These are phyloP conservation scores for Acleris sparsana DNA, from an alignment of 2,888 invertebrate species.

Conservation along the genomic window DNA sequence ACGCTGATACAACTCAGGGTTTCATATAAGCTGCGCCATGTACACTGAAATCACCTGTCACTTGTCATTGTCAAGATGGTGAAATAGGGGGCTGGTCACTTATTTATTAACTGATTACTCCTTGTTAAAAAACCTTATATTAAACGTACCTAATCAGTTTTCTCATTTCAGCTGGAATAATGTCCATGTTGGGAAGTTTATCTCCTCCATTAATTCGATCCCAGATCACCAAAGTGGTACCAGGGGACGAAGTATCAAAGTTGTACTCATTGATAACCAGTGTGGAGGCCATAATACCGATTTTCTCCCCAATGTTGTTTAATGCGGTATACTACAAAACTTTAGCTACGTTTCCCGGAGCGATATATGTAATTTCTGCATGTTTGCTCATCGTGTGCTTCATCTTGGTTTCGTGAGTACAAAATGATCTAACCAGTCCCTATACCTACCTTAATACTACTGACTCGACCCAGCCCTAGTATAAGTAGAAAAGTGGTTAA, in stretches of 20 bases:
- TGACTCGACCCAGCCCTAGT: too few species aligned
- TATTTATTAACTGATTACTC: too few species aligned
- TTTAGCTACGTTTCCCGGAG: slow-evolving; percentile 34
- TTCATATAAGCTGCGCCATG: too few species aligned
- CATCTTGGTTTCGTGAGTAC: slow-evolving; percentile 38
- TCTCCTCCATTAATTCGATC: slow-evolving; percentile 39
- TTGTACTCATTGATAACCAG: slow-evolving; percentile 38
- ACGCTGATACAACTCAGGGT: too few species aligned
- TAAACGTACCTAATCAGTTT: not conserved
- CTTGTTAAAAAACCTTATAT: too few species aligned
- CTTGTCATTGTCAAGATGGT: too few species aligned
- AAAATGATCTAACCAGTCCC: too few species aligned
- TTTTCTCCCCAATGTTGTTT: slow-evolving; percentile 38
- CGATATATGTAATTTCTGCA: slow-evolving; percentile 38
- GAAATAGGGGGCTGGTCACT: too few species aligned
- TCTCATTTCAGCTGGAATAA: slow-evolving; percentile 35
- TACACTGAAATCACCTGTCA: too few species aligned
- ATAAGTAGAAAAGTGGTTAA: too few species aligned
- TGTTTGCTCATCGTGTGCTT: slow-evolving; percentile 33
- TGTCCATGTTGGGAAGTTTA: slow-evolving; percentile 38
- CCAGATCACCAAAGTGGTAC: slow-evolving; percentile 38
- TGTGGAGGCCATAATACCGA: slow-evolving; percentile 36
- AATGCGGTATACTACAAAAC: slow-evolving; percentile 36
- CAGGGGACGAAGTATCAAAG: slow-evolving; percentile 35
- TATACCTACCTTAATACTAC: not conserved